phyloP scores from a whole-genome alignment of 2,797 vertebrate species.

The Sebastes kiyomatsui region DNA sequence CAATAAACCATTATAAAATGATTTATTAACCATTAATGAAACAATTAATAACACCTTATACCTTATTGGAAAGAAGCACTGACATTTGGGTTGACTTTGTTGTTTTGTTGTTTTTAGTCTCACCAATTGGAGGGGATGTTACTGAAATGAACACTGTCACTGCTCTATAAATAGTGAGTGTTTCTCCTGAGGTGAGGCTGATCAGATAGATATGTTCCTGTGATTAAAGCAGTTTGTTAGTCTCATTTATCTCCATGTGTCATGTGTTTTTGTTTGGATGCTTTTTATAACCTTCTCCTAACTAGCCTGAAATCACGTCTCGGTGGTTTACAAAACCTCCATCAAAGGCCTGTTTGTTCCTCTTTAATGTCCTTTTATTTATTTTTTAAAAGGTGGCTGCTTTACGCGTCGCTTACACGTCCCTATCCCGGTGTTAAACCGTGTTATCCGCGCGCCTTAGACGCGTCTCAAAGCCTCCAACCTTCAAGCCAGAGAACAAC shows the following conservation, averaged over 20 bases:
- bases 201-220: background rate
- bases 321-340: slow-evolving; percentile 34
- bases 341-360: slow-evolving; percentile 47
- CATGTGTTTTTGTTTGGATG: slow-evolving; percentile 7
- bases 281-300: background rate
- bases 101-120: no score
- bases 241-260: slow-evolving; percentile 8
- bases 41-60: no score
- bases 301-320: slow-evolving; percentile 47
- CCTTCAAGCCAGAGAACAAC: slow-evolving; percentile 57
- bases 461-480: slow-evolving; percentile 28
- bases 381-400: background rate
- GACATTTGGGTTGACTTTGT: background rate
- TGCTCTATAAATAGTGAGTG: background rate
- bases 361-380: background rate
- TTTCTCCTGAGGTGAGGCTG: background rate
- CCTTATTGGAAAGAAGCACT: background rate
- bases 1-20: background rate
- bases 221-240: background rate
- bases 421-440: slow-evolving; percentile 36
- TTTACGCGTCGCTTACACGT: slow-evolving; percentile 18
- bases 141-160: background rate
- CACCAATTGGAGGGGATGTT: background rate
- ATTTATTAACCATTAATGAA: background rate
- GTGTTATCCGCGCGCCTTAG: slow-evolving; percentile 49